A percentile compares a stretch with the other conserved stretches of the same genome.
Evolutionary conservation across 2,113 vertebrate species (phyloP).

Genomic region (Cochlearius cochlearius): DNA sequence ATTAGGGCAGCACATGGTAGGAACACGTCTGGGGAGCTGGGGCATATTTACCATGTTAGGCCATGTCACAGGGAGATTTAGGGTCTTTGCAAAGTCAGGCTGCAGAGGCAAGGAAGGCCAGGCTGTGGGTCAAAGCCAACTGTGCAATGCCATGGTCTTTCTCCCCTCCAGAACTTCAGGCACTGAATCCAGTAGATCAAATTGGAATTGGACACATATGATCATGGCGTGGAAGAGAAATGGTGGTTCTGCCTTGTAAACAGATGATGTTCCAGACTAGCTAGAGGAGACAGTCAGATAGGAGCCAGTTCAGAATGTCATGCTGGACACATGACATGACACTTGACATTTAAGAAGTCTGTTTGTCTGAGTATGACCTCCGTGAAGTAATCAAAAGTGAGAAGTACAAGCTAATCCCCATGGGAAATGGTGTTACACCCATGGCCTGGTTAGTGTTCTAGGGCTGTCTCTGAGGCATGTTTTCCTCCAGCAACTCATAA

Average conservation of each 20-base stretch:
- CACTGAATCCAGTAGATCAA: not conserved
- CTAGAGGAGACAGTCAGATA: not conserved
- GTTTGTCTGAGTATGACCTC: not conserved
- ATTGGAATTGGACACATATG: not conserved
- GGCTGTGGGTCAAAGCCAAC: not conserved
- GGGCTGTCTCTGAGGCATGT: not conserved
- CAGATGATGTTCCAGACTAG: not conserved
- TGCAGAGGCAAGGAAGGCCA: not conserved
- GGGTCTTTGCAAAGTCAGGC: not conserved
- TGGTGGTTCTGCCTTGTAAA: not conserved
- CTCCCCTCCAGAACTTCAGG: not conserved
- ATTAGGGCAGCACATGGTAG: not conserved
- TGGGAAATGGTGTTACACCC: not conserved
- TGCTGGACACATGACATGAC: not conserved
- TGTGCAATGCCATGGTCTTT: not conserved
- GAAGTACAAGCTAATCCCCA: not conserved
- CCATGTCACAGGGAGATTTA: not conserved
- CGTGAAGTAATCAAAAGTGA: not conserved
- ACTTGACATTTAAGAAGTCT: not conserved
- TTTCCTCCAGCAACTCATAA: not conserved
- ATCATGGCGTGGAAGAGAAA: not conserved
- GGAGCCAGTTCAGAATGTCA: not conserved
- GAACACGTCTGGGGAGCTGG: not conserved
- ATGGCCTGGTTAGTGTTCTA: not conserved
- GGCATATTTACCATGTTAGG: not conserved